A percentile compares a stretch with the other conserved stretches of the same genome.
phyloP scores from a whole-genome alignment of 1,140 invertebrate genomes.

The Brachionus angularis region DNA sequence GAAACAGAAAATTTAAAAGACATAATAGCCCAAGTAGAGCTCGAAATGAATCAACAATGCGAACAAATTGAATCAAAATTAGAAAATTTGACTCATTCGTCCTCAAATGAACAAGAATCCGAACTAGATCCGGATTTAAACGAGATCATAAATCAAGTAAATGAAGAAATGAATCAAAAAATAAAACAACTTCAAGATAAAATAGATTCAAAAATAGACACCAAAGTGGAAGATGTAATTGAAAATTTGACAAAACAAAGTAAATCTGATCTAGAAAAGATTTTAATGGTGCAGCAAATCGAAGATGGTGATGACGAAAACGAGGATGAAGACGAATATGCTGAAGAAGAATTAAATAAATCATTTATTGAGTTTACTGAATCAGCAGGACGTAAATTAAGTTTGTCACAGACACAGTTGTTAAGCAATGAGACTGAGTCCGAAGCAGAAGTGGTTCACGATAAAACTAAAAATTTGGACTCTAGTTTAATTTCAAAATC shows the following conservation, averaged over 20 bases:
- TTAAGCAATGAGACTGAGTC: slow-evolving; percentile 1
- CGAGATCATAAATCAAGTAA: neutral
- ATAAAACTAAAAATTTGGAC: neutral
- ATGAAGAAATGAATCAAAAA: neutral
- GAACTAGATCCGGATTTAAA: neutral
- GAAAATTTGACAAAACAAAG: slow-evolving; percentile 36
- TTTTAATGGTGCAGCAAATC: slow-evolving; percentile 21
- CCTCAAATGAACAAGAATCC: too few species aligned
- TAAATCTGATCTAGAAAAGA: slow-evolving; percentile 25
- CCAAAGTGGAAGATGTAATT: slow-evolving; percentile 2
- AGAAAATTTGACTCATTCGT: too few species aligned
- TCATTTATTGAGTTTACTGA: neutral
- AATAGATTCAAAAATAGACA: neutral
- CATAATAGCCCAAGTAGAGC: neutral
- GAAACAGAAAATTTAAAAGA: too few species aligned
- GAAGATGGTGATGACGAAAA: neutral
- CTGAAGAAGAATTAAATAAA: neutral
- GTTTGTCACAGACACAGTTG: neutral
- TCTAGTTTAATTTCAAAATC: too few species aligned
- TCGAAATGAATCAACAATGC: too few species aligned
- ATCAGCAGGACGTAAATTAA: neutral
- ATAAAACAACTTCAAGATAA: neutral
- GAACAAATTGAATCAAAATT: too few species aligned
- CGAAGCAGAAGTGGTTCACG: neutral
- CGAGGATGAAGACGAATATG: neutral